These are phyloP conservation scores for Eulithis prunata DNA, from an alignment of 2,888 invertebrate genomes.

Conservation along the genomic window DNA sequence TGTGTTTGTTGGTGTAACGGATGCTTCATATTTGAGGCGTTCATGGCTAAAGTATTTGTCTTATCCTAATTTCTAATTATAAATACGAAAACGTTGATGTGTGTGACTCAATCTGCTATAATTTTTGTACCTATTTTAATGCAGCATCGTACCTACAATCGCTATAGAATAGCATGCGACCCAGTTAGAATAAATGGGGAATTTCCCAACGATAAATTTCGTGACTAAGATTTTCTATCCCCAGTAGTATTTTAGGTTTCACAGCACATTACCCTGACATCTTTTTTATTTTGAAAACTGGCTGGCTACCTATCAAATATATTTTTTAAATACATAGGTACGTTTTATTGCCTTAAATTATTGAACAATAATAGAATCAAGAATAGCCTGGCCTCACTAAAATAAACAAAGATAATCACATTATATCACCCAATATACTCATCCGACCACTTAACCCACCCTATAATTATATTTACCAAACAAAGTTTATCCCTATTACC, in stretches of 20 bases:
- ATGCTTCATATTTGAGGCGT: not conserved
- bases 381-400: constrained; percentile 16
- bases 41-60: not conserved
- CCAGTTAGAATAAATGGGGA: too few species aligned
- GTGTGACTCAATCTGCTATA: not conserved
- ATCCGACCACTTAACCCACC: constrained; percentile 46
- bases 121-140: too few species aligned
- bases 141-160: too few species aligned
- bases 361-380: constrained; percentile 6
- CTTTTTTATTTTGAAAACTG: too few species aligned
- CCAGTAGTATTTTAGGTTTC: too few species aligned
- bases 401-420: constrained; percentile 39
- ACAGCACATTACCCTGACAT: too few species aligned
- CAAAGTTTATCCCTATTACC: constrained; percentile 59
- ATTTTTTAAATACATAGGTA: not conserved
- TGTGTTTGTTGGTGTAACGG: constrained; percentile 7
- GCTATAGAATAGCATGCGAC: too few species aligned
- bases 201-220: too few species aligned
- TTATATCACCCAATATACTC: constrained; percentile 42
- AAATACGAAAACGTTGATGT: not conserved
- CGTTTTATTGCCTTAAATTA: not conserved
- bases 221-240: too few species aligned
- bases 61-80: not conserved
- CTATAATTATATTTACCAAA: constrained; percentile 53
- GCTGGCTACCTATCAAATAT: too few species aligned